Base-by-base conservation (phyloP, 2,113 vertebrate species). In the Progne subis region DNA sequence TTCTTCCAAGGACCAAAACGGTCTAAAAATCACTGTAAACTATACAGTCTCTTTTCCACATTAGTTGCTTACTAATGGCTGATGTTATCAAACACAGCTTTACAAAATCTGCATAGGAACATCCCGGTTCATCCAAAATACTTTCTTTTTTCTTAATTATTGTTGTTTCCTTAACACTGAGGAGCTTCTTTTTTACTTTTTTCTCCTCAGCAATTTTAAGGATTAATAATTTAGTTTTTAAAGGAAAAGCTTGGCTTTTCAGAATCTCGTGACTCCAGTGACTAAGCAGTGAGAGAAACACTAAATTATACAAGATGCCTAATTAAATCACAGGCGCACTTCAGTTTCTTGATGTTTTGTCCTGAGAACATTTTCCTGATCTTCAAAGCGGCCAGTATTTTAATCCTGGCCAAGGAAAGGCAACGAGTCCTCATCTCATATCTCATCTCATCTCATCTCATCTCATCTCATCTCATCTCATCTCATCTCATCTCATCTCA, bases 291-390 rank as follows among this genome's bases (percentile, higher is more conserved):
- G 47, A 64, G 47, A 28, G 78, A 87, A 82, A 44, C 43, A 74
- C 32, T 53, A 80, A 91, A 43, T 75, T 82, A 88, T 82, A 92
- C 39, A 90, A 83, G 68, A 90, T 53, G 25, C 41, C n/a, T 83
- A 92, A 90, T 90, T 83, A 93, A 93, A 95, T 68, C 79, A 95
- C 46, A 85, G 52, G 7, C 47, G 74, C 81, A 59, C 31, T 93
- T 93, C 64, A 31, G 32, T 65, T 94, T 79, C 63, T 65, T 72
- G 53, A 72, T 39, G 77, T 70, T 86, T 92, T 90, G 26, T 82
- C 85, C 68, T 52, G 44, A 63, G 60, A 95, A 80, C 81, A 74
- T 88, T 95, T 86, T 68, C 34, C 34, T n/a, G 25, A 53, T 83
- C 68, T 88, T 70, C 69, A 64, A 93, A 93, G 50, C 9, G 1